Conservation (phyloP, 2,797 vertebrate species). For the Syngnathus rostellatus region DNA sequence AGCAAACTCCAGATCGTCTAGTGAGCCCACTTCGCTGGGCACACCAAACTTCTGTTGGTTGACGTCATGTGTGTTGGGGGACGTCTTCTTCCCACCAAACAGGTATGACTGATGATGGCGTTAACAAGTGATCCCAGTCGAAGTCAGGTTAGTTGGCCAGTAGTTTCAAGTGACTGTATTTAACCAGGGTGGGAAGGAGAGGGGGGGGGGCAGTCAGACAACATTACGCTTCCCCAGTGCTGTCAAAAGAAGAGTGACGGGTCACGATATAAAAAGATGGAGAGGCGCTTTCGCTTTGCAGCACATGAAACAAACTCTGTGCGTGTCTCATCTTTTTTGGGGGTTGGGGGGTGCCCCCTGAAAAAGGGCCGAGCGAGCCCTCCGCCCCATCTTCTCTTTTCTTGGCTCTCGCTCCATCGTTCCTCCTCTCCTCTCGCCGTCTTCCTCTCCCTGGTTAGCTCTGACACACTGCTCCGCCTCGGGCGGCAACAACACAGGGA, state of each 20-base stretch:
- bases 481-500: slow-evolving; percentile 77
- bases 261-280: slow-evolving; percentile 59
- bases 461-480: slow-evolving; percentile 79
- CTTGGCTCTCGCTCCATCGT: slow-evolving; percentile 50
- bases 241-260: slow-evolving; percentile 60
- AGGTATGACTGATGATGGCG: slow-evolving; percentile 1
- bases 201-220: slow-evolving; percentile 54
- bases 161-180: slow-evolving; percentile 44
- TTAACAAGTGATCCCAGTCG: slow-evolving; percentile 13
- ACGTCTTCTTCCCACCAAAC: neutral
- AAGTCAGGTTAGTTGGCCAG: slow-evolving; percentile 48
- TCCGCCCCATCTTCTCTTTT: slow-evolving; percentile 45
- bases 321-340: slow-evolving; percentile 69
- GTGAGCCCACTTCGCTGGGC: no score
- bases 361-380: slow-evolving; percentile 64
- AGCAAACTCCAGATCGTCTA: no score
- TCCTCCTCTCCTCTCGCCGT: slow-evolving; percentile 60
- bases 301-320: slow-evolving; percentile 69
- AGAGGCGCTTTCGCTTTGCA: slow-evolving; percentile 60
- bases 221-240: slow-evolving; percentile 63
- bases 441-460: slow-evolving; percentile 73
- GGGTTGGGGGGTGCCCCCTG: slow-evolving; percentile 44
- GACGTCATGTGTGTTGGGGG: slow-evolving; percentile 3
- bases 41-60: neutral
- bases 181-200: slow-evolving; percentile 16